Conservation (phyloP, 2,888 invertebrate genomes). For the Polydrusus tereticollis region DNA sequence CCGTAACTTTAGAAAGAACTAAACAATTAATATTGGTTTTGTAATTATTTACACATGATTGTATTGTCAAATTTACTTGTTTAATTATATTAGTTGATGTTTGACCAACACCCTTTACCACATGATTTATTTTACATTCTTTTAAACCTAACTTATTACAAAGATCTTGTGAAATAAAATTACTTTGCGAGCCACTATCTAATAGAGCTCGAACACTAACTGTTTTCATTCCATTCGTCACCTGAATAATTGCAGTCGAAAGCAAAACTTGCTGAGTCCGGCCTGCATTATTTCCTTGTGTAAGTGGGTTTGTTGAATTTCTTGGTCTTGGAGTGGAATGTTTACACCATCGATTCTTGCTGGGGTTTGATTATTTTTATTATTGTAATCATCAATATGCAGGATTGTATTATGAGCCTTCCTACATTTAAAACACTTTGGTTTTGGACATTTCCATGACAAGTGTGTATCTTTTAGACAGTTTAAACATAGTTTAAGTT, state of each 20-base stretch:
- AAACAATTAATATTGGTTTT: constrained; percentile 28
- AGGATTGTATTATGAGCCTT: constrained; percentile 37
- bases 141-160: constrained; percentile 29
- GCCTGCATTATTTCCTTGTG: too few species aligned
- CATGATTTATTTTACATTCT: constrained; percentile 15
- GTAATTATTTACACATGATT: constrained; percentile 20
- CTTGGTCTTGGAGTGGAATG: too few species aligned
- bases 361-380: neutral
- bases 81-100: constrained; percentile 19
- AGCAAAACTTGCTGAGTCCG: constrained; percentile 32
- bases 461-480: constrained; percentile 38
- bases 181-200: constrained; percentile 37
- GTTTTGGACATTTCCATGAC: constrained; percentile 18
- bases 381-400: constrained; percentile 14
- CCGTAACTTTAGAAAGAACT: constrained; percentile 29
- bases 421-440: constrained; percentile 34
- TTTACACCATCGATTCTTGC: neutral
- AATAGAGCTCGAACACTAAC: constrained; percentile 17
- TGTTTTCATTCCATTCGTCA: constrained; percentile 10
- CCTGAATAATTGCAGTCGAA: constrained; percentile 30
- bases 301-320: too few species aligned
- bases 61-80: constrained; percentile 21
- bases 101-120: constrained; percentile 37
- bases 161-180: constrained; percentile 30
- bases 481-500: constrained; percentile 39